Evolutionary conservation across 2,888 invertebrate species (phyloP).

Genomic region (Lithodes maja): DNA sequence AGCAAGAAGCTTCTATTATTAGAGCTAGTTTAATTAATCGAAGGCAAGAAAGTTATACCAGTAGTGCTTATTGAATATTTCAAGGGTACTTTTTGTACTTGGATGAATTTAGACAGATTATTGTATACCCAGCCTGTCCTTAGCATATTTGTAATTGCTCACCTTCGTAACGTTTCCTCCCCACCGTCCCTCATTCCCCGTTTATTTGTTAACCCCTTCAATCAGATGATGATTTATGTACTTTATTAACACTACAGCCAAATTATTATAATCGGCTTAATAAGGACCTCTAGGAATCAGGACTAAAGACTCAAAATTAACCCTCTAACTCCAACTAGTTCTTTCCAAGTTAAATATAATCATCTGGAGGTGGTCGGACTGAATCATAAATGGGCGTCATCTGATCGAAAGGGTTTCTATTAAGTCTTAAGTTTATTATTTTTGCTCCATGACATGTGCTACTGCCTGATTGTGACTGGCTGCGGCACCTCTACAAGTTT

Average conservation of each 20-base stretch:
- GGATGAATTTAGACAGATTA: conserved; percentile 47
- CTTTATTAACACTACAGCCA: no score
- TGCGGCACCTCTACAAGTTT: conserved; percentile 34
- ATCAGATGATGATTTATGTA: no score
- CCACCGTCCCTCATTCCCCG: background rate
- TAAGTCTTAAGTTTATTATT: conserved; percentile 57
- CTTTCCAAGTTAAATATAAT: no score
- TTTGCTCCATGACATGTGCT: conserved; percentile 68
- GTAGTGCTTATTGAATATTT: conserved; percentile 57
- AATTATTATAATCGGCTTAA: no score
- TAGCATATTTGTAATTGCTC: conserved; percentile 65
- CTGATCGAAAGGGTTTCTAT: background rate
- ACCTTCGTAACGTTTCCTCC: conserved; percentile 47
- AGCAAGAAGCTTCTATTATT: conserved; percentile 58
- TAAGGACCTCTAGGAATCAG: no score
- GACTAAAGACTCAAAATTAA: no score
- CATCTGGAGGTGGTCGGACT: no score
- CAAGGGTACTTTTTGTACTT: conserved; percentile 64
- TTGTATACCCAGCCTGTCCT: conserved; percentile 58
- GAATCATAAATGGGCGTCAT: no score
- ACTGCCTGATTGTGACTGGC: conserved; percentile 59
- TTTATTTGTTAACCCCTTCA: background rate
- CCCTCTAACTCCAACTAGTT: no score
- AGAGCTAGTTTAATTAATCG: conserved; percentile 55
- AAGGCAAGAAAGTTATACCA: conserved; percentile 52